Conservation (phyloP, 2,797 vertebrate genomes). For the Phrynocephalus vlangalii region DNA sequence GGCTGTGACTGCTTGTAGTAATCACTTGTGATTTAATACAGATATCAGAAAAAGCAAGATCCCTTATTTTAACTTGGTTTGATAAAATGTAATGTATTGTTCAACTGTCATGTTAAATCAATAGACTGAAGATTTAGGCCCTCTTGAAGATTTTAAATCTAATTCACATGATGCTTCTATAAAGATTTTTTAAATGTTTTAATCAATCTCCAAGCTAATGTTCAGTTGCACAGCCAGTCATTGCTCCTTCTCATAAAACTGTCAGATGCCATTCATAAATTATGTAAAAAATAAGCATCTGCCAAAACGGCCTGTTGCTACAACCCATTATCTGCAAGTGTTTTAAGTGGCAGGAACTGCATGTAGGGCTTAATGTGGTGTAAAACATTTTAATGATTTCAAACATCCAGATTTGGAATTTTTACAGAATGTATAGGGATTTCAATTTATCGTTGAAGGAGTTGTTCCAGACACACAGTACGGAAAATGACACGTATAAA, state of each 20-base stretch:
- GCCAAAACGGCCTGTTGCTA: constrained; percentile 20
- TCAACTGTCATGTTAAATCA: constrained; percentile 41
- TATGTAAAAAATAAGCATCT: constrained; percentile 21
- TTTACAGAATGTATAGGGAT: neutral
- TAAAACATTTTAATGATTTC: constrained; percentile 6
- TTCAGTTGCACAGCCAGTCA: neutral
- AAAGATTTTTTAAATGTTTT: neutral
- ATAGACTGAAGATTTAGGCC: constrained; percentile 8
- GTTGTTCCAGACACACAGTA: constrained; percentile 46
- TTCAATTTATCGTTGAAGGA: constrained; percentile 28
- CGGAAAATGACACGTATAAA: neutral
- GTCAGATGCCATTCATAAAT: neutral
- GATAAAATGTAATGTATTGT: constrained; percentile 53
- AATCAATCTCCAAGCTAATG: neutral
- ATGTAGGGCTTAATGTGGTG: constrained; percentile 7
- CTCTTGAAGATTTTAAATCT: constrained; percentile 18
- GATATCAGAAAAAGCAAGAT: constrained; percentile 18
- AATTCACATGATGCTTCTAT: constrained; percentile 22
- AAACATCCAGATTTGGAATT: neutral
- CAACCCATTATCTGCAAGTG: neutral
- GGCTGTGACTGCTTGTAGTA: constrained; percentile 33
- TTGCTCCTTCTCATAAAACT: constrained; percentile 12
- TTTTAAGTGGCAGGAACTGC: neutral
- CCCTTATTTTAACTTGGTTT: constrained; percentile 42
- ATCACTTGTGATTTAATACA: constrained; percentile 38